phyloP scores from a whole-genome alignment of 2,888 invertebrate genomes.

The Oscheius onirici region DNA sequence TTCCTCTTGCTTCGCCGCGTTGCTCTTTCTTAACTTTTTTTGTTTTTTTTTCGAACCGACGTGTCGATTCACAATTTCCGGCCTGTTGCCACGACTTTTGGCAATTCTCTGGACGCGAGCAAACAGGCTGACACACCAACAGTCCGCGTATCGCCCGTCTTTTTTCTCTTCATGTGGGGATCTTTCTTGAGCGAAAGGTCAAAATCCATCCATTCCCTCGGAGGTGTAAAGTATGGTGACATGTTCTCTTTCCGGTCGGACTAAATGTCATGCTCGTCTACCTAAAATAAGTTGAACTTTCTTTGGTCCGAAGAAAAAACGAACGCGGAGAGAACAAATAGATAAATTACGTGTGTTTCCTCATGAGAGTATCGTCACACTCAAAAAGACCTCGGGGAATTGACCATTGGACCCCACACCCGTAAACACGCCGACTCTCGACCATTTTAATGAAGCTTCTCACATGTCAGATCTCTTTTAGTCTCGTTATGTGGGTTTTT shows the following conservation, averaged over 20 bases:
- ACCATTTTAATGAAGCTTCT: too few relatives aligned
- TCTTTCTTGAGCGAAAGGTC: background rate
- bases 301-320: too few relatives aligned
- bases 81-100: background rate
- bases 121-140: background rate
- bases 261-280: background rate
- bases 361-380: too few relatives aligned
- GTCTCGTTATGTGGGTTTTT: too few relatives aligned
- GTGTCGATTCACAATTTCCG: background rate
- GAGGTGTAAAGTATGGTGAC: slow-evolving; percentile 10
- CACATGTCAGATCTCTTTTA: too few relatives aligned
- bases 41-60: background rate
- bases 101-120: background rate
- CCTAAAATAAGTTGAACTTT: too few relatives aligned
- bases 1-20: background rate
- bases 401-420: too few relatives aligned
- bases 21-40: background rate
- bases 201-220: slow-evolving; percentile 3
- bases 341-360: too few relatives aligned
- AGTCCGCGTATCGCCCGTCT: background rate
- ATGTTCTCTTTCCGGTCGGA: background rate
- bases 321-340: too few relatives aligned
- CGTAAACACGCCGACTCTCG: too few relatives aligned
- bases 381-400: too few relatives aligned
- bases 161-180: background rate